Conservation (phyloP, 92 coral and sea anemone genomes). For the Porites lobata region DNA sequence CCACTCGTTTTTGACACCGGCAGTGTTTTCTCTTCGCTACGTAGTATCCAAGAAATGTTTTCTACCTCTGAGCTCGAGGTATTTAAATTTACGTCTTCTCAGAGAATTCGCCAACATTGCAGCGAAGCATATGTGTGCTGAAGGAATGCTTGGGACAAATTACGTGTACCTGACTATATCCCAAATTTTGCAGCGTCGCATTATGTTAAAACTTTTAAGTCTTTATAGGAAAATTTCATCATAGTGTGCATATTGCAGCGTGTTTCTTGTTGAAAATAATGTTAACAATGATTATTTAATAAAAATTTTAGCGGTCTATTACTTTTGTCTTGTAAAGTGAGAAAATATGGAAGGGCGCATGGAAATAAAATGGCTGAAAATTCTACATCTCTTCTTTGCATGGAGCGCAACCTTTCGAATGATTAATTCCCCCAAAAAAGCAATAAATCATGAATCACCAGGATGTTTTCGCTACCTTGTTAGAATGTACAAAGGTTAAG, state of each 20-base stretch:
- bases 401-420: neutral
- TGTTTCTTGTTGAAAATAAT: neutral
- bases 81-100: no score
- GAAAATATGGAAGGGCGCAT: no score
- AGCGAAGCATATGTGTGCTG: no score
- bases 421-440: neutral
- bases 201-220: no score
- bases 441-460: constrained; percentile 25
- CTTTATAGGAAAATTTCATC: no score
- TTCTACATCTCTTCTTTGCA: neutral
- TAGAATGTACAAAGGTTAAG: constrained; percentile 42
- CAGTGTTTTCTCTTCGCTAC: neutral
- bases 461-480: constrained; percentile 49
- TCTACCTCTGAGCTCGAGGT: no score
- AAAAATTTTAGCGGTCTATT: neutral
- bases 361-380: neutral
- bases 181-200: no score
- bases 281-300: neutral
- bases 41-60: neutral
- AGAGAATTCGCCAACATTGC: no score
- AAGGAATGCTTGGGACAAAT: no score
- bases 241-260: no score
- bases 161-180: no score
- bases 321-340: neutral
- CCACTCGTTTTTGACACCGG: no score